Evolutionary conservation across 35 echinoderm and acorn worm species (phyloP), one percentile per base, ranked within the genome.

Genomic region (Apostichopus californicus): DNA sequence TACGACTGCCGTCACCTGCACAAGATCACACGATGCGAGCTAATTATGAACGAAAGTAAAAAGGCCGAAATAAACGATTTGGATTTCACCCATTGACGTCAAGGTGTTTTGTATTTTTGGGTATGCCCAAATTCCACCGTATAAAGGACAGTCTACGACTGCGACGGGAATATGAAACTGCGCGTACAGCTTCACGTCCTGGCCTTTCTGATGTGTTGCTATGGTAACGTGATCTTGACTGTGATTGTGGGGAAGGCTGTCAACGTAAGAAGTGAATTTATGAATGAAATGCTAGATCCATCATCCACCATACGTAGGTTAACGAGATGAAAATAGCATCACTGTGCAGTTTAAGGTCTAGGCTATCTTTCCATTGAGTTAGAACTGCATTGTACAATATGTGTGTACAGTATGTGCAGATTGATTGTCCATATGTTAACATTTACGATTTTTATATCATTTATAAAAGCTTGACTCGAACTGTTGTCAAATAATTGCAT

Each of bases 71-170:
- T 11, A 68, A 54, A 55, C 80, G 18, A 46, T 83, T 53, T 56
- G n/a, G 55, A 83, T 83, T 55, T 83, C 80, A 15, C 5, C 80
- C 80, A 83, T 55, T 83, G 80, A 83, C 80, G 80, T 83, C 80
- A 83, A 83, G 55, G 22, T 1, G 34, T 83, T 83, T 68, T 18
- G 11, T 68, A 68, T 68, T 68, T 68, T 68, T 68, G 18, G 64
- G 64, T 18, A 68, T 18, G 64, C 11, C 64, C 64, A 68, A 68
- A 68, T 11, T 68, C 64, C 18, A 46, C 34, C 34, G 34, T 46
- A 18, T 68, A 11, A 68, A 9, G 11, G 11, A 14, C 64, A 68
- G 11, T 68, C 1, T 3, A 8, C 7, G 64, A 68, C 64, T 46
- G 34, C 34, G 34, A 46, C 34, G 34, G 1, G 64, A 13, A 13